Evolutionary conservation across 2,113 vertebrate species (phyloP), one percentile per base, ranked within the genome.

Genomic region (Sceloporus undulatus): DNA sequence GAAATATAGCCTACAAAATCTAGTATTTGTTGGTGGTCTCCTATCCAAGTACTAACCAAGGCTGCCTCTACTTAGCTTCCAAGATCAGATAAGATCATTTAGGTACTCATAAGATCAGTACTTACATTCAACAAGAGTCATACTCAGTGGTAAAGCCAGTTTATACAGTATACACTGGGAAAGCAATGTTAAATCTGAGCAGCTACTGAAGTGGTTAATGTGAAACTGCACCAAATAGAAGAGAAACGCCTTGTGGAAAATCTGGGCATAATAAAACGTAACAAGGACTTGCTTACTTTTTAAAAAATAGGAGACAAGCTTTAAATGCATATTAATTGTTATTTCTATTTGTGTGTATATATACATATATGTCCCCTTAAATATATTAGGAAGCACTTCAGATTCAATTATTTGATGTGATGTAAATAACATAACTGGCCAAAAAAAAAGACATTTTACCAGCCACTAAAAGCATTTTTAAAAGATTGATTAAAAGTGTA

Each of bases 401-500:
- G 1, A 91, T 77, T 85, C 78, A 75, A 84, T 66, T 87, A 56
- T 84, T 87, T 76, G 62, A 66, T 27, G 73, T 54, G 84, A n/a
- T 78, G 92, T 90, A 75, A 23, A 70, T 91, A 93, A 85, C 16
- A 71, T 90, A 82, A 65, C 87, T 86, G 89, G 56, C 19, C 27
- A 77, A 42, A 40, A 83, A 62, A 79, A 74, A 13, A 83, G 74
- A 86, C 82, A 92, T 90, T 93, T 94, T 94, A 92, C 87, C 92
- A 94, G 90, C 81, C 75, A 90, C 90, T 80, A 89, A 87, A 90
- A 88, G 62, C 66, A 90, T 92, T 89, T 95, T 83, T 82, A 87
- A 93, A 91, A 82, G 48, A 90, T 88, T 70, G 86, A 83, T 93
- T 93, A 88, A 96, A 95, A 91, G 74, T 90, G 84, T 66, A 93